phyloP scores from a whole-genome alignment of 2,113 vertebrate genomes.

The Agelaius tricolor region DNA sequence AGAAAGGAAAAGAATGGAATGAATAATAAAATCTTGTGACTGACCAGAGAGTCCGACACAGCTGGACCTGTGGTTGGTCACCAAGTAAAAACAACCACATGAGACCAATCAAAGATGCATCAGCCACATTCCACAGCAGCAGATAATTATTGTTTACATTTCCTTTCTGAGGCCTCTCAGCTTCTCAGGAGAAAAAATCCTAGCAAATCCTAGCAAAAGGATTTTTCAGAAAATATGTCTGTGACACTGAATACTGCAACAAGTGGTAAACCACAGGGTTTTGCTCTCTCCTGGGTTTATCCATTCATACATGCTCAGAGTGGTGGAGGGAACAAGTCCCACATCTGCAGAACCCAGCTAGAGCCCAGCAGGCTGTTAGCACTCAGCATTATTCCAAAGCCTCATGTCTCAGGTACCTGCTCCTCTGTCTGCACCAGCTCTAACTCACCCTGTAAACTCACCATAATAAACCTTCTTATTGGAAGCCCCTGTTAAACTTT shows the following conservation, averaged over 20 bases:
- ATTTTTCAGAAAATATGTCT: no score
- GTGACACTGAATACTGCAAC: neutral
- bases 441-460: neutral
- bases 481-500: neutral
- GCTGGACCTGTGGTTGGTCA: no score
- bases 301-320: neutral
- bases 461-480: neutral
- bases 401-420: neutral
- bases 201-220: no score
- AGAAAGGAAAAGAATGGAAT: no score
- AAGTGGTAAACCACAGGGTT: neutral
- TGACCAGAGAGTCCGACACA: no score
- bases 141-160: no score
- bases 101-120: no score
- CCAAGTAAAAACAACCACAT: no score
- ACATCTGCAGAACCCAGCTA: neutral
- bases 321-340: neutral
- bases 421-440: neutral
- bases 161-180: no score
- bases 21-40: no score
- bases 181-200: no score
- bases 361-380: neutral
- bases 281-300: neutral
- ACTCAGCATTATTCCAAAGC: neutral
- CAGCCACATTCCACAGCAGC: no score